Percentiles rank a stretch among this genome's conserved stretches.
Conservation (phyloP, 2,797 vertebrate species). For the Bradypus variegatus region DNA sequence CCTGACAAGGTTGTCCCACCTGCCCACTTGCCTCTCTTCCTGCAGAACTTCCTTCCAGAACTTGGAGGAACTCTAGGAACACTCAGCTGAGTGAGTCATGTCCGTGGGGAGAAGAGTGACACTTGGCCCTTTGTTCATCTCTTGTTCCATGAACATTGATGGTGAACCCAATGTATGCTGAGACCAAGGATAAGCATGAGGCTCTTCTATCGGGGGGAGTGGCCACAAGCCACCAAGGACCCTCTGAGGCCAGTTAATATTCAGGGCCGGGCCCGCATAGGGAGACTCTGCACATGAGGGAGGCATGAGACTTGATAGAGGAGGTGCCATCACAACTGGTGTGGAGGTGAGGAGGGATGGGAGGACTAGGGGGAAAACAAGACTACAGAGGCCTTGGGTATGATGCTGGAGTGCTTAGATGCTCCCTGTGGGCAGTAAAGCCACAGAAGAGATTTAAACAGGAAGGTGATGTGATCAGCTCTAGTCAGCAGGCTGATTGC, state of each 20-base stretch:
- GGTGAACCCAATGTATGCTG: neutral
- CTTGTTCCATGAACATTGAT: neutral
- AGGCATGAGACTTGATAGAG: neutral
- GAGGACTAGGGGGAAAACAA: neutral
- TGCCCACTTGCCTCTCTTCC: neutral
- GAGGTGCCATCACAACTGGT: neutral
- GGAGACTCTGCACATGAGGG: neutral
- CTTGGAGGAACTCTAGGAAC: neutral
- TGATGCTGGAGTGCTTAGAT: neutral
- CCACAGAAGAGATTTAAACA: constrained; percentile 2
- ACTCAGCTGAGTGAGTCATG: neutral
- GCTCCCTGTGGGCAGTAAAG: neutral
- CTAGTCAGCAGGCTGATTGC: neutral
- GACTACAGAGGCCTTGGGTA: neutral
- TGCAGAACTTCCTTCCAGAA: constrained; percentile 1
- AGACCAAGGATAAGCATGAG: neutral
- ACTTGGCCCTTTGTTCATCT: neutral
- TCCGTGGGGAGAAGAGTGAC: neutral
- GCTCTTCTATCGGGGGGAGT: neutral
- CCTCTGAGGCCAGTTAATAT: neutral
- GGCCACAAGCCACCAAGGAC: neutral
- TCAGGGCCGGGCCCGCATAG: neutral
- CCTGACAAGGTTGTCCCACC: constrained; percentile 1
- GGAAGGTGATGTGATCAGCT: neutral
- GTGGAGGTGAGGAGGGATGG: neutral